Evolutionary conservation across 2,888 invertebrate species (phyloP).

Genomic region (Andrena minutula): DNA sequence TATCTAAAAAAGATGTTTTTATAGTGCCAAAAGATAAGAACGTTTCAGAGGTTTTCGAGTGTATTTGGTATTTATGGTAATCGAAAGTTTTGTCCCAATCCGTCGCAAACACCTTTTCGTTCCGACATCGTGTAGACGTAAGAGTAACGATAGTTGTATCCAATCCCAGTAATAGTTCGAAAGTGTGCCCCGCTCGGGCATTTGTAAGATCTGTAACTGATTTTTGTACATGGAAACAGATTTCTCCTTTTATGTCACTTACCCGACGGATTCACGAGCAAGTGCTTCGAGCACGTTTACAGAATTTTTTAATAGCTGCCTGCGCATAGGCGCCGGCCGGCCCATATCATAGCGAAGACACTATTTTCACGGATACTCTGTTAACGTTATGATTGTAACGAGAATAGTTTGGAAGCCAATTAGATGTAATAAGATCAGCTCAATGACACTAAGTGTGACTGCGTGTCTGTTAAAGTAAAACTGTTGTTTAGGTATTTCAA

Average conservation of each 20-base stretch:
- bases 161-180: constrained; percentile 49
- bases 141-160: constrained; percentile 52
- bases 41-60: constrained; percentile 17
- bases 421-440: constrained; percentile 82
- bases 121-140: constrained; percentile 53
- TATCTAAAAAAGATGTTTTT: constrained; percentile 40
- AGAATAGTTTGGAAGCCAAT: constrained; percentile 73
- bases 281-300: constrained; percentile 58
- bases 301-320: constrained; percentile 70
- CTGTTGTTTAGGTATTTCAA: constrained; percentile 77
- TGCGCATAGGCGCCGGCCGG: constrained; percentile 48
- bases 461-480: constrained; percentile 77
- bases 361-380: constrained; percentile 72
- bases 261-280: constrained; percentile 46
- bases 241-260: constrained; percentile 72
- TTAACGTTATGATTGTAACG: constrained; percentile 74
- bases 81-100: constrained; percentile 18
- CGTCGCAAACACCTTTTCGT: constrained; percentile 24
- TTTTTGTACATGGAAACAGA: constrained; percentile 50
- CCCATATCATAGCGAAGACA: constrained; percentile 67
- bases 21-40: constrained; percentile 49
- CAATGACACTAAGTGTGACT: constrained; percentile 82
- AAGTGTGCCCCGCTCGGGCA: constrained; percentile 27
- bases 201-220: constrained; percentile 38
- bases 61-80: constrained; percentile 21